A percentile compares a stretch with the other conserved stretches of the same genome.
These are phyloP conservation scores for Augochlora pura DNA, from an alignment of 1,140 invertebrate genomes.

Conservation along the genomic window DNA sequence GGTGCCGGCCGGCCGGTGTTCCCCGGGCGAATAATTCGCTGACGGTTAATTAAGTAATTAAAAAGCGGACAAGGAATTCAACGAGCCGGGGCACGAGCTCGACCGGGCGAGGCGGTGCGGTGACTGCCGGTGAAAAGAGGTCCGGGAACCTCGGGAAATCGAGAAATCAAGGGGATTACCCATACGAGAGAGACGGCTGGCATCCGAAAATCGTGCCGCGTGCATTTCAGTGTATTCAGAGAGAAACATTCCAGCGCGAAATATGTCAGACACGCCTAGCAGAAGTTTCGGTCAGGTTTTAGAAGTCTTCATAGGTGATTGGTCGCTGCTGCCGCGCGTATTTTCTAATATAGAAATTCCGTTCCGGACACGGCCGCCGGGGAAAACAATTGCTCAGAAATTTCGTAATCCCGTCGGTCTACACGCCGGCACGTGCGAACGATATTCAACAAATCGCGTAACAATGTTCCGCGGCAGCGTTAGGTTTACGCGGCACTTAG, in stretches of 20 bases:
- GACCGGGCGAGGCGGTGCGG: background rate
- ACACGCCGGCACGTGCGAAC: too few relatives aligned
- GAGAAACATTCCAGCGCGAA: conserved; percentile 59
- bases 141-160: conserved; percentile 23
- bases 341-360: conserved; percentile 56
- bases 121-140: background rate
- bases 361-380: background rate
- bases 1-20: too few relatives aligned
- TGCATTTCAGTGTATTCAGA: conserved; percentile 50
- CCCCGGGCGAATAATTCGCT: background rate
- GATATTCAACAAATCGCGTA: too few relatives aligned
- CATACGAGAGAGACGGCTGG: conserved; percentile 48
- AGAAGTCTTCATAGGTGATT: conserved; percentile 39
- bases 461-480: too few relatives aligned
- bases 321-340: background rate
- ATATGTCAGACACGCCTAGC: conserved; percentile 56
- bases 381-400: conserved; percentile 24
- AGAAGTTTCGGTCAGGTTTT: conserved; percentile 53
- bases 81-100: too few relatives aligned
- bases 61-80: background rate
- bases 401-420: background rate
- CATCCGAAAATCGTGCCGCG: conserved; percentile 53
- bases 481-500: too few relatives aligned
- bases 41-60: conserved; percentile 7
- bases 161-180: conserved; percentile 52